These are phyloP conservation scores for Acrocephalus arundinaceus DNA, from an alignment of 2,113 vertebrate genomes.

Conservation along the genomic window DNA sequence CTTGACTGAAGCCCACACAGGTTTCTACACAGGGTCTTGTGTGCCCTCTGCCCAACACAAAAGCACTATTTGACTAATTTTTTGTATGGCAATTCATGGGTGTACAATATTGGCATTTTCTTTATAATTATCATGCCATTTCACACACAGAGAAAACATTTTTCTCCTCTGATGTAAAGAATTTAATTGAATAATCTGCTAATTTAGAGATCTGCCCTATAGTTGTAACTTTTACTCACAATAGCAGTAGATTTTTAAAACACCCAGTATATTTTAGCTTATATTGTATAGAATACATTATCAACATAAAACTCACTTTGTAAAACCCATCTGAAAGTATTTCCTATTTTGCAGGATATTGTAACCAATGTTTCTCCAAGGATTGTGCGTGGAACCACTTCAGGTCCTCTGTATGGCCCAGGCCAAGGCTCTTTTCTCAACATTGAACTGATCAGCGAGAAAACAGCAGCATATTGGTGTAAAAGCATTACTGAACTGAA, in stretches of 20 bases:
- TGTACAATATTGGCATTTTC: background rate
- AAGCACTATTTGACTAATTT: background rate
- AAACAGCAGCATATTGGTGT: constrained; percentile 93
- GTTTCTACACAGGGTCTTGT: background rate
- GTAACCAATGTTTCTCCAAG: constrained; percentile 94
- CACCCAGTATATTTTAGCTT: background rate
- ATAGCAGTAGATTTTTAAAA: background rate
- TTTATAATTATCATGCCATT: background rate
- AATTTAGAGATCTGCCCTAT: background rate
- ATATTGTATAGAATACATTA: background rate
- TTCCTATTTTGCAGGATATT: constrained; percentile 80
- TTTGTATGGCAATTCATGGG: background rate
- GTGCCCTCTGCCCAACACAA: background rate
- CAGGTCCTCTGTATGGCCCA: constrained; percentile 84
- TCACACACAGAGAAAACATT: background rate
- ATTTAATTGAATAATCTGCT: background rate
- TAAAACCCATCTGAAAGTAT: background rate
- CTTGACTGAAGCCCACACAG: background rate
- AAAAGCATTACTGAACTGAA: constrained; percentile 85
- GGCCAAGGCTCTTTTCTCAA: constrained; percentile 91
- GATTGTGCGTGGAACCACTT: constrained; percentile 90
- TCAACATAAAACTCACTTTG: background rate
- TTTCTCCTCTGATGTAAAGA: background rate
- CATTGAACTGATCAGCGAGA: constrained; percentile 94
- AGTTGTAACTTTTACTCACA: background rate